Percentiles rank a stretch among this genome's conserved stretches.
Evolutionary conservation across 2,888 invertebrate species (phyloP).

Genomic region (Blomia tropicalis): DNA sequence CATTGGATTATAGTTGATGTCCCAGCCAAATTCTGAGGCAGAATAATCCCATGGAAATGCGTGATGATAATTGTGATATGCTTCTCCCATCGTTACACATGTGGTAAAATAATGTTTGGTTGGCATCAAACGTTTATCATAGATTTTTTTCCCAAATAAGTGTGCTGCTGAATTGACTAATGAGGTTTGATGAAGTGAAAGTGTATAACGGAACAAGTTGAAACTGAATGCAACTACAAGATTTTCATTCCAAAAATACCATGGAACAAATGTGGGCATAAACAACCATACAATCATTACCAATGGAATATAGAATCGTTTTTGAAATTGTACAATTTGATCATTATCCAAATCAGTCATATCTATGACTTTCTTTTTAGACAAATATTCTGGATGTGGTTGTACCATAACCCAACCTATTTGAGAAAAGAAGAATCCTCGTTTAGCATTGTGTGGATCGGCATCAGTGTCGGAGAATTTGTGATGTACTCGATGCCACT

Average conservation of each 20-base stretch:
- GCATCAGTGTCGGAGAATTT: slow-evolving; percentile 34
- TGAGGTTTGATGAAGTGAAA: slow-evolving; percentile 40
- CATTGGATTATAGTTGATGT: slow-evolving; percentile 34
- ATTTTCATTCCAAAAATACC: slow-evolving; percentile 39
- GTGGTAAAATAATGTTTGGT: slow-evolving; percentile 35
- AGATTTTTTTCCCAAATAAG: slow-evolving; percentile 77
- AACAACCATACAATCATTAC: slow-evolving; percentile 37
- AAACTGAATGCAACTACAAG: slow-evolving; percentile 35
- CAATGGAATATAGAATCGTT: slow-evolving; percentile 30
- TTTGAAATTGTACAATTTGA: slow-evolving; percentile 27
- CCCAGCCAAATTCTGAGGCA: slow-evolving; percentile 36
- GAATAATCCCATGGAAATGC: slow-evolving; percentile 38
- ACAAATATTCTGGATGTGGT: slow-evolving; percentile 27
- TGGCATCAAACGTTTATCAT: slow-evolving; percentile 52
- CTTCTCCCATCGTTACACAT: slow-evolving; percentile 33
- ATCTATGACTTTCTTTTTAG: slow-evolving; percentile 25
- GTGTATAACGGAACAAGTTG: slow-evolving; percentile 37
- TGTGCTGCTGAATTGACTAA: slow-evolving; percentile 61
- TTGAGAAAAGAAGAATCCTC: slow-evolving; percentile 29
- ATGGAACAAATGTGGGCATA: slow-evolving; percentile 39
- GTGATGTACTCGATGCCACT: slow-evolving; percentile 37
- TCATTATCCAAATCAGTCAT: slow-evolving; percentile 26
- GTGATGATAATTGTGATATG: slow-evolving; percentile 36
- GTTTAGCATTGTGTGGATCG: slow-evolving; percentile 29
- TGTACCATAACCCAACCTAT: slow-evolving; percentile 28